Conservation (phyloP, 2,113 vertebrate genomes). For the Chaetodon trifascialis region DNA sequence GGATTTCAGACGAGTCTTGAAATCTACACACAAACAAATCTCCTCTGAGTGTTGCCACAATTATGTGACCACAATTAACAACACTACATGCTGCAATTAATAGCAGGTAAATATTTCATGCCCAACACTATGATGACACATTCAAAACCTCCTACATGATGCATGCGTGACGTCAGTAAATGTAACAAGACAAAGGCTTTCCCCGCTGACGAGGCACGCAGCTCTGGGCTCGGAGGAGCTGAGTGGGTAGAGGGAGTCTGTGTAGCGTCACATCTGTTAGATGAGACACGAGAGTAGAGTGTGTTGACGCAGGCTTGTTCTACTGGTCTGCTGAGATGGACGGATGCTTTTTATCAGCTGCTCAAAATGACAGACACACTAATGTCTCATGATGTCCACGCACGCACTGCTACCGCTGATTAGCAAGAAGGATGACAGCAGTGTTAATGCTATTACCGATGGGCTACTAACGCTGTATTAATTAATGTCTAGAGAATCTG, state of each 20-base stretch:
- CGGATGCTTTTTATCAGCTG: conserved; percentile 11
- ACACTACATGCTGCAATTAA: conserved; percentile 9
- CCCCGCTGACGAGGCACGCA: conserved; percentile 50
- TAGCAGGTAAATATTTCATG: conserved; percentile 45
- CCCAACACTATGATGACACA: conserved; percentile 46
- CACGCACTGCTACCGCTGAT: conserved; percentile 32
- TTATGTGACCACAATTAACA: neutral
- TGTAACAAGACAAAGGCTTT: conserved; percentile 62
- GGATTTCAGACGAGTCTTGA: neutral
- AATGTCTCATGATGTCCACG: conserved; percentile 16
- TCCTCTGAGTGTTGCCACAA: conserved; percentile 1
- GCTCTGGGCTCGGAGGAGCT: conserved; percentile 42
- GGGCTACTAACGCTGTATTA: neutral
- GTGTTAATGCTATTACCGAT: neutral
- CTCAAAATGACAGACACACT: conserved; percentile 35
- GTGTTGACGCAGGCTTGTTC: conserved; percentile 58
- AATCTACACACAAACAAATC: neutral
- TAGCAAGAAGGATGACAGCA: neutral
- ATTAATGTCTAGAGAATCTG: neutral
- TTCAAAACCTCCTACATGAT: conserved; percentile 58
- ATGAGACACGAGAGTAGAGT: conserved; percentile 51
- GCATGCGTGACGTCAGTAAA: conserved; percentile 55
- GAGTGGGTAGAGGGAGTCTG: conserved; percentile 66
- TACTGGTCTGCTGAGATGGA: conserved; percentile 38
- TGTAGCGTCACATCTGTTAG: conserved; percentile 64